These are phyloP conservation scores for Perca flavescens DNA, from an alignment of 2,113 vertebrate species.

Conservation along the genomic window DNA sequence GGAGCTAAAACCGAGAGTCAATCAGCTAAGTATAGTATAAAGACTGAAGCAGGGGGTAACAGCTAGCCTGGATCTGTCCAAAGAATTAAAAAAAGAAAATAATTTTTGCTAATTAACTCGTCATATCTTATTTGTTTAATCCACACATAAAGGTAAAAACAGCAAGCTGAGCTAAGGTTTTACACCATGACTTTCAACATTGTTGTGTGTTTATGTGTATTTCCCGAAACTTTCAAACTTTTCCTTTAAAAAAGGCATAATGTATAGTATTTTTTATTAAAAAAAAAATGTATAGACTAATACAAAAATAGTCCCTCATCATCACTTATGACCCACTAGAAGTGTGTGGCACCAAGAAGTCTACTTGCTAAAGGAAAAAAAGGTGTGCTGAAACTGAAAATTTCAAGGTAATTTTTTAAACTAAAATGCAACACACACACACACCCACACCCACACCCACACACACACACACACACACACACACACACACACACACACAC, in stretches of 20 bases:
- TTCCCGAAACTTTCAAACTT: too few species aligned
- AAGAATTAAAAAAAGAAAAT: not conserved
- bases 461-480: too few species aligned
- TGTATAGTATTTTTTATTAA: too few species aligned
- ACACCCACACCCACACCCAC: too few species aligned
- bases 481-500: too few species aligned
- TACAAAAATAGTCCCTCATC: too few species aligned
- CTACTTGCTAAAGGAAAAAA: not conserved
- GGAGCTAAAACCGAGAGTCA: not conserved
- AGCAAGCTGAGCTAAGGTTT: not conserved
- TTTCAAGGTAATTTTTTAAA: not conserved
- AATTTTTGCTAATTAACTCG: not conserved
- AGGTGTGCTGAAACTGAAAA: not conserved
- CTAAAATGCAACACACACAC: too few species aligned
- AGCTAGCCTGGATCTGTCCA: not conserved
- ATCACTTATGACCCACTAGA: too few species aligned
- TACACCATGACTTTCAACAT: too few species aligned
- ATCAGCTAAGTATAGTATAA: not conserved
- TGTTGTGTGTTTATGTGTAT: too few species aligned
- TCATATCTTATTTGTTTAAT: not conserved
- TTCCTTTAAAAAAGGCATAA: too few species aligned
- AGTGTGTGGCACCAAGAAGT: not conserved
- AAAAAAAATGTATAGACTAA: too few species aligned
- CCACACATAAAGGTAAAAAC: not conserved
- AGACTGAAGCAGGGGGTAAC: not conserved